Evolutionary conservation across 2,797 vertebrate species (phyloP).

Genomic region (Lates japonicus): DNA sequence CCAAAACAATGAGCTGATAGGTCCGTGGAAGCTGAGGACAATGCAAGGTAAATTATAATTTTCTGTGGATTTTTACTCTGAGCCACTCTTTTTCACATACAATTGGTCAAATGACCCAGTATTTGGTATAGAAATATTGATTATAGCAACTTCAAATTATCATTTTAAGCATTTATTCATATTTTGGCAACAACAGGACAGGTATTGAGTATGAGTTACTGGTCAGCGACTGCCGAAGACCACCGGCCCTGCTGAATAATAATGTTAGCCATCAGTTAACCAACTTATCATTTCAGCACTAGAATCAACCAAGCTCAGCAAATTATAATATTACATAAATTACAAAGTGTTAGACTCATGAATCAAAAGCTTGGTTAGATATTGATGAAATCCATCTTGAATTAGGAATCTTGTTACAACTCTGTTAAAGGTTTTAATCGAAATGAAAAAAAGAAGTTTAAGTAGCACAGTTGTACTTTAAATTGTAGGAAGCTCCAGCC

Average conservation of each 20-base stretch:
- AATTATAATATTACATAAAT: background rate
- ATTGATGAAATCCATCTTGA: constrained; percentile 5
- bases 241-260: background rate
- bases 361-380: background rate
- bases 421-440: background rate
- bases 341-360: background rate
- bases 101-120: background rate
- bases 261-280: background rate
- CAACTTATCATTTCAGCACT: background rate
- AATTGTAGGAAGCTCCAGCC: constrained; percentile 19
- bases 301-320: background rate
- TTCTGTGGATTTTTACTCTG: too few relatives aligned
- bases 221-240: background rate
- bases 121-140: background rate
- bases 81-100: background rate
- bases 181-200: background rate
- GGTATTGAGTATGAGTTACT: too few relatives aligned
- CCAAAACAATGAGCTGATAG: background rate
- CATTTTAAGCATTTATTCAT: background rate
- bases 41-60: too few relatives aligned
- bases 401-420: background rate
- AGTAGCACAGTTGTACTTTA: background rate
- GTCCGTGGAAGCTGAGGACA: too few relatives aligned
- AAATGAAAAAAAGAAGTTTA: constrained; percentile 7
- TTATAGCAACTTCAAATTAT: background rate